Conservation (phyloP, 2,797 vertebrate species). For the Xenentodon cancila region DNA sequence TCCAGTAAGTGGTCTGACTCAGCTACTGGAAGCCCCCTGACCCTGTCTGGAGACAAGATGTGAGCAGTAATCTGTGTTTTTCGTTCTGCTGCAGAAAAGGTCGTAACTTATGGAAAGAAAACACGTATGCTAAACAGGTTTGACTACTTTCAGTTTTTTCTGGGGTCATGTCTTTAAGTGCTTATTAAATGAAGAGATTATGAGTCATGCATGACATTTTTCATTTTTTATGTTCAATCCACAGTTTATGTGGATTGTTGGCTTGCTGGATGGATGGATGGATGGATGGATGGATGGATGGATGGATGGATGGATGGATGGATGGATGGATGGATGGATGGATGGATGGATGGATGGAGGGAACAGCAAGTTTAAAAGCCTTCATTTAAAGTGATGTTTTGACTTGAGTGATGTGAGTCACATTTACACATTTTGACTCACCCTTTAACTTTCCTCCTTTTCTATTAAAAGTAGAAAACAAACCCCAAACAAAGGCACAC, state of each 20-base stretch:
- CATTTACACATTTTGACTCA: neutral
- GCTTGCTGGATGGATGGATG: no score
- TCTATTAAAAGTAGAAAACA: constrained; percentile 17
- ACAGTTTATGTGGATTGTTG: no score
- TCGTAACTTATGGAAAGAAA: constrained; percentile 7
- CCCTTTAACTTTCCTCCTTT: neutral
- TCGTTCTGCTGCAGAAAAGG: constrained; percentile 33
- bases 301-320: no score
- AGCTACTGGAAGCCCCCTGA: constrained; percentile 77
- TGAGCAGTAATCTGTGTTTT: constrained; percentile 44
- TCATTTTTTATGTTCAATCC: no score
- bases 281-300: no score
- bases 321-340: no score
- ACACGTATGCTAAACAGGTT: constrained; percentile 1
- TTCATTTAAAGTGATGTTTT: constrained; percentile 4
- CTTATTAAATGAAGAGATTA: neutral
- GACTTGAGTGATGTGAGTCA: constrained; percentile 12
- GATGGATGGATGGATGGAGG: no score
- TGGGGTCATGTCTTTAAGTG: neutral
- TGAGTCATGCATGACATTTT: no score
- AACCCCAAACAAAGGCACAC: constrained; percentile 4
- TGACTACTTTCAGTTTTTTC: neutral
- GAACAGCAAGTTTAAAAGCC: no score
- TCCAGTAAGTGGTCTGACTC: constrained; percentile 81
- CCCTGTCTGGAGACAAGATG: constrained; percentile 60